Conservation (phyloP, 2,113 vertebrate species). For the Mastomys coucha region DNA sequence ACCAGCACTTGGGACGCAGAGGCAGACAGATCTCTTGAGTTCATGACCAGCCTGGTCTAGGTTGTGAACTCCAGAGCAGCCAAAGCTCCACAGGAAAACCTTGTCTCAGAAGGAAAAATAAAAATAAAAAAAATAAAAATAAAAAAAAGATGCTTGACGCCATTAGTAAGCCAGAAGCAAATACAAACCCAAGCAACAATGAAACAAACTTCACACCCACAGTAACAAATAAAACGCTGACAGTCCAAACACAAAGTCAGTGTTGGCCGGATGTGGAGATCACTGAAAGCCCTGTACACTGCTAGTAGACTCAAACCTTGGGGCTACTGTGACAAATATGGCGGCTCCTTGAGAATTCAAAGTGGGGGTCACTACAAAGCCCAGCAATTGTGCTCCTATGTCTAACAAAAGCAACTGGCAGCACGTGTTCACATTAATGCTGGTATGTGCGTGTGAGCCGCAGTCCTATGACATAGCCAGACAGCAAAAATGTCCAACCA, state of each 20-base stretch:
- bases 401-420: not conserved
- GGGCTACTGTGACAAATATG: not conserved
- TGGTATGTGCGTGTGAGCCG: not conserved
- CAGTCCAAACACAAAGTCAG: not conserved
- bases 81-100: not conserved
- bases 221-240: not conserved
- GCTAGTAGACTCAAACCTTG: not conserved
- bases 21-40: not conserved
- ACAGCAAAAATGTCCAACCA: not conserved
- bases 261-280: not conserved
- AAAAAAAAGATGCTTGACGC: not conserved
- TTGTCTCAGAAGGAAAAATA: not conserved
- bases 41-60: not conserved
- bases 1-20: not conserved
- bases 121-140: no score
- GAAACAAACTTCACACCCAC: not conserved
- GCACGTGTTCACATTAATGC: not conserved
- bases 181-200: slow-evolving; percentile 36
- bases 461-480: not conserved
- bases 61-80: not conserved
- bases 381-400: not conserved
- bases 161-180: not conserved
- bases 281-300: not conserved
- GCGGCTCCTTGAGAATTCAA: slow-evolving; percentile 1
- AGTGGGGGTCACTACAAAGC: not conserved